These are phyloP conservation scores for Lytechinus variegatus DNA, from an alignment of 35 echinoderm and acorn worm genomes.

Conservation along the genomic window DNA sequence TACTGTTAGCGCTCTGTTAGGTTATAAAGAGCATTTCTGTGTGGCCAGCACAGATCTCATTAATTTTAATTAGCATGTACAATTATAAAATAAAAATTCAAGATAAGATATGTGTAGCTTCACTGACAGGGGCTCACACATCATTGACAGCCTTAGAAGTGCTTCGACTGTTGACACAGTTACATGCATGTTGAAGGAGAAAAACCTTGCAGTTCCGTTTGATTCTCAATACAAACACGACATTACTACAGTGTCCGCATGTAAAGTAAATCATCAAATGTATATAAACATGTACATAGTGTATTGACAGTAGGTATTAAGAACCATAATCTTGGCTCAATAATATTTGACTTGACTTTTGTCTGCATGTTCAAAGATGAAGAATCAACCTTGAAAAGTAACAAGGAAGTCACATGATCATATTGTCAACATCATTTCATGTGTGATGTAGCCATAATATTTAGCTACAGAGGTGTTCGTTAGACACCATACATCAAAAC, in stretches of 20 bases:
- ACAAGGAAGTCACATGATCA: not conserved
- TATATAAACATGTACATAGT: not conserved
- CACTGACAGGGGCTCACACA: not conserved
- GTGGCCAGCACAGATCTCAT: too few species aligned
- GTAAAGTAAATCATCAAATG: not conserved
- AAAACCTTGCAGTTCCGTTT: not conserved
- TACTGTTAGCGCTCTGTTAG: too few species aligned
- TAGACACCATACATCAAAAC: too few species aligned
- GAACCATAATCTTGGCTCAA: not conserved
- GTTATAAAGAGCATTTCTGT: too few species aligned
- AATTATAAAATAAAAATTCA: too few species aligned
- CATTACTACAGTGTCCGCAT: not conserved
- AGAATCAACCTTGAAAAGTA: not conserved
- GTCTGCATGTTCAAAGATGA: not conserved
- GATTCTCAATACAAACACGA: not conserved
- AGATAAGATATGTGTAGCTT: too few species aligned
- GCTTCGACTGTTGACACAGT: not conserved
- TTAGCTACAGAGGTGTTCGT: too few species aligned
- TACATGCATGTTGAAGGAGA: slow-evolving; percentile 9
- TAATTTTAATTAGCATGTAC: too few species aligned
- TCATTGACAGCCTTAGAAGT: not conserved
- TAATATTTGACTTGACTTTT: not conserved
- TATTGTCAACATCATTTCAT: not conserved
- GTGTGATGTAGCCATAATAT: not conserved
- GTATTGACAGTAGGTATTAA: not conserved